These are phyloP conservation scores for Drosophila kokeensis DNA, from an alignment of 2,888 invertebrate species.

Conservation along the genomic window DNA sequence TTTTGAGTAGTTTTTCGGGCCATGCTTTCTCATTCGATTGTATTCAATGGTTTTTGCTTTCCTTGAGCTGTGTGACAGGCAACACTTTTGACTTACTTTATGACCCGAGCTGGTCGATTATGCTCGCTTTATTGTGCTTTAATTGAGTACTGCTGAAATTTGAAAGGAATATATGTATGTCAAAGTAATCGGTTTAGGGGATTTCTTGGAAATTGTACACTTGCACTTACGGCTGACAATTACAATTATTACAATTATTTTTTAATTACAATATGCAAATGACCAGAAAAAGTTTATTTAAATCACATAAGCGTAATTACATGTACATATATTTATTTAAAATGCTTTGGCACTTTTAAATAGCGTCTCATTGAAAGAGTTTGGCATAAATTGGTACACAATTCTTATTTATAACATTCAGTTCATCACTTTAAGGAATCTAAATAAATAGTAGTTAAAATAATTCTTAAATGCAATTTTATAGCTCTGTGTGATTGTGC, in stretches of 20 bases:
- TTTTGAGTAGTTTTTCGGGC: constrained; percentile 66
- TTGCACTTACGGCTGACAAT: not conserved
- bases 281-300: not conserved
- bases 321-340: constrained; percentile 22
- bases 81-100: constrained; percentile 72
- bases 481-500: constrained; percentile 72
- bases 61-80: constrained; percentile 45
- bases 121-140: constrained; percentile 57
- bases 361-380: not conserved
- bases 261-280: constrained; percentile 7
- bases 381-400: constrained; percentile 18
- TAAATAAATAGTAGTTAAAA: constrained; percentile 8
- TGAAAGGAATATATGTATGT: constrained; percentile 1
- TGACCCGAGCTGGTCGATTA: constrained; percentile 57
- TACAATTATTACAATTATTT: not conserved
- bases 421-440: constrained; percentile 19
- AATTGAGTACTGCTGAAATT: constrained; percentile 37
- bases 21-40: constrained; percentile 63
- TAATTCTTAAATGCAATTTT: constrained; percentile 28
- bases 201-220: not conserved
- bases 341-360: constrained; percentile 26
- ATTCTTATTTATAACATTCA: constrained; percentile 28
- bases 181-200: not conserved
- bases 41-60: constrained; percentile 55
- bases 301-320: not conserved